Evolutionary conservation across 1,140 invertebrate genomes (phyloP).

Genomic region (Parasteatoda tepidariorum): DNA sequence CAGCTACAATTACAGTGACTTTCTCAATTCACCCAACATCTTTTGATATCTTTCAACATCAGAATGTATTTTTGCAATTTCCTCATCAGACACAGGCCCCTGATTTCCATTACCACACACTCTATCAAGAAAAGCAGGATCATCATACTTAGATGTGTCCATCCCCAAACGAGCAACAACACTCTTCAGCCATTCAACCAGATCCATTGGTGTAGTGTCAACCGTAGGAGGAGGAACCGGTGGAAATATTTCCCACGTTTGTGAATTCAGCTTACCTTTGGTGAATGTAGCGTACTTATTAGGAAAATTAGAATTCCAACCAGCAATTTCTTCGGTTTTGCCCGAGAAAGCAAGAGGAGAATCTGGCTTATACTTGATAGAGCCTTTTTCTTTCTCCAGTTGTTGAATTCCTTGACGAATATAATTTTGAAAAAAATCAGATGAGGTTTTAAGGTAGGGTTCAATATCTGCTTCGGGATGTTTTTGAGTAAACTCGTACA

Average conservation of each 20-base stretch:
- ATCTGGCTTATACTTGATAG: constrained; percentile 8
- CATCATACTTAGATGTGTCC: constrained; percentile 57
- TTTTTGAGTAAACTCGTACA: constrained; percentile 91
- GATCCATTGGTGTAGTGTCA: constrained; percentile 58
- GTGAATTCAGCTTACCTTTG: constrained; percentile 19
- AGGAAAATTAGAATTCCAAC: constrained; percentile 31
- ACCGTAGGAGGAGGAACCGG: constrained; percentile 48
- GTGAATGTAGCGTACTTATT: constrained; percentile 13
- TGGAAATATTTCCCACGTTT: constrained; percentile 52
- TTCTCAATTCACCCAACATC: constrained; percentile 33
- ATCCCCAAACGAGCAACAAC: constrained; percentile 48
- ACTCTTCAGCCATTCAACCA: constrained; percentile 58
- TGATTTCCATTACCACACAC: constrained; percentile 38
- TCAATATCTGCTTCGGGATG: constrained; percentile 92
- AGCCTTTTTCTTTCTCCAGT: constrained; percentile 70
- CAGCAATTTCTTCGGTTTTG: constrained; percentile 5
- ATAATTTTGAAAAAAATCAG: constrained; percentile 91
- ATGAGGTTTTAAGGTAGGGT: constrained; percentile 88
- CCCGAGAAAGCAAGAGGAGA: not conserved
- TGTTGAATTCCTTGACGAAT: constrained; percentile 87
- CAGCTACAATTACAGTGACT: constrained; percentile 20
- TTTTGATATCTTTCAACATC: constrained; percentile 46
- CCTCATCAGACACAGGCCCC: constrained; percentile 21
- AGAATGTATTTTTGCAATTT: constrained; percentile 20
- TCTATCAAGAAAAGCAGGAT: constrained; percentile 48